phyloP scores from a whole-genome alignment of 2,888 invertebrate genomes.

The Oegoconia quadripuncta region DNA sequence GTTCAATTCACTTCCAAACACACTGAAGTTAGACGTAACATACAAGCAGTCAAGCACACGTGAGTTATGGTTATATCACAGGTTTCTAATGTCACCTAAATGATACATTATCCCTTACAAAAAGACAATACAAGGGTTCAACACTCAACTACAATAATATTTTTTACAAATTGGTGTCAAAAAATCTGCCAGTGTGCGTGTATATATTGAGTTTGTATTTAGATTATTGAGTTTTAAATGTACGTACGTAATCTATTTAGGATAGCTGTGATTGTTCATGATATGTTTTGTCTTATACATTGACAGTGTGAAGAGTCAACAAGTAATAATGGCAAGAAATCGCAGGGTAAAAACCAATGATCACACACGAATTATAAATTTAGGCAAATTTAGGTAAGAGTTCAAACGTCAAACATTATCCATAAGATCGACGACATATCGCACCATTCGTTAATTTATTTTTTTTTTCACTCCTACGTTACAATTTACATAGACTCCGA shows the following conservation, averaged over 20 bases:
- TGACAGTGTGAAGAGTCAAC: slow-evolving; percentile 30
- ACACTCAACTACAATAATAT: slow-evolving; percentile 36
- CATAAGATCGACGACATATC: slow-evolving; percentile 70
- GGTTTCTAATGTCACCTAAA: slow-evolving; percentile 71
- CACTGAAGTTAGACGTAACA: slow-evolving; percentile 57
- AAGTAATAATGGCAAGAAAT: slow-evolving; percentile 59
- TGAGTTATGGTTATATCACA: slow-evolving; percentile 71
- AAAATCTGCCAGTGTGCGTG: slow-evolving; percentile 22
- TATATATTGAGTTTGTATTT: too few species aligned
- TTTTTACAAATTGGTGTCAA: slow-evolving; percentile 42
- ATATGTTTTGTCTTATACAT: slow-evolving; percentile 66
- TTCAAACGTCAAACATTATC: slow-evolving; percentile 55
- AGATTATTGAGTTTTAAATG: too few species aligned
- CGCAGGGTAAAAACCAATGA: slow-evolving; percentile 58
- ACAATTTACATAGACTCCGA: slow-evolving; percentile 74
- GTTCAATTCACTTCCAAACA: slow-evolving; percentile 35
- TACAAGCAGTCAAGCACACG: slow-evolving; percentile 63
- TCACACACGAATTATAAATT: slow-evolving; percentile 60
- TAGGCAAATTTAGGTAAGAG: slow-evolving; percentile 64
- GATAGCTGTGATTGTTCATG: slow-evolving; percentile 58
- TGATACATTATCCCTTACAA: slow-evolving; percentile 54
- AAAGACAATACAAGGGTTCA: slow-evolving; percentile 32
- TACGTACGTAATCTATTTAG: slow-evolving; percentile 6
- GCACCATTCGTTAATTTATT: slow-evolving; percentile 73
- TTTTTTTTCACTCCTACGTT: slow-evolving; percentile 66